Evolutionary conservation across 2,113 vertebrate genomes (phyloP).

Genomic region (Antechinus stuartii): DNA sequence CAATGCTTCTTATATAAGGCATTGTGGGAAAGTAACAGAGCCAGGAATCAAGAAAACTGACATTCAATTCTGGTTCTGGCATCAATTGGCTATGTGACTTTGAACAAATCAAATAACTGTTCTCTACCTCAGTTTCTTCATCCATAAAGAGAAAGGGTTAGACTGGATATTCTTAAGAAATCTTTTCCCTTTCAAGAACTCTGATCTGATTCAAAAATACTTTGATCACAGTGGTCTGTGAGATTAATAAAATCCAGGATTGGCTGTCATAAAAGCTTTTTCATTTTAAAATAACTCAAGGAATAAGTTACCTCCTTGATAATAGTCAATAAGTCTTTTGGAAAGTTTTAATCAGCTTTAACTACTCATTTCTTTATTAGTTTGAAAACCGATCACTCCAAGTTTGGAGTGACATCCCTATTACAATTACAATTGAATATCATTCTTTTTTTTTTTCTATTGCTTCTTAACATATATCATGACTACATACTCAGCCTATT

Average conservation of each 20-base stretch:
- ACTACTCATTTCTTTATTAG: slow-evolving; percentile 69
- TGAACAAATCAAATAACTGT: not conserved
- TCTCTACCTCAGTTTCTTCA: not conserved
- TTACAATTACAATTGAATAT: slow-evolving; percentile 14
- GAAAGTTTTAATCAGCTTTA: slow-evolving; percentile 62
- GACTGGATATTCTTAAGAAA: not conserved
- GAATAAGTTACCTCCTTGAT: slow-evolving; percentile 26
- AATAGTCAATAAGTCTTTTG: slow-evolving; percentile 40
- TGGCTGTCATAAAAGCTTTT: not conserved
- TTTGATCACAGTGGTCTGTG: slow-evolving; percentile 11
- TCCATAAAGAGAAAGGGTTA: not conserved
- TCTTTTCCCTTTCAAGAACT: not conserved
- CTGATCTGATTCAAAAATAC: too few species aligned
- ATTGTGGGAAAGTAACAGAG: not conserved
- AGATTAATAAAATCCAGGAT: not conserved
- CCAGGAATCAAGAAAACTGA: not conserved
- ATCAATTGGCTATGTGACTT: not conserved
- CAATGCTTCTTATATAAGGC: not conserved
- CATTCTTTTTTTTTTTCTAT: slow-evolving; percentile 25
- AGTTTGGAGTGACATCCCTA: slow-evolving; percentile 44
- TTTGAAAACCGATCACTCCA: slow-evolving; percentile 54
- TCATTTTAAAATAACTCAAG: not conserved
- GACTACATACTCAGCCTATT: slow-evolving; percentile 59
- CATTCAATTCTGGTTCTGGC: not conserved
- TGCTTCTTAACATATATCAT: slow-evolving; percentile 68